Base-by-base conservation (phyloP, 1,140 invertebrate genomes). In the Dryas iulia region DNA sequence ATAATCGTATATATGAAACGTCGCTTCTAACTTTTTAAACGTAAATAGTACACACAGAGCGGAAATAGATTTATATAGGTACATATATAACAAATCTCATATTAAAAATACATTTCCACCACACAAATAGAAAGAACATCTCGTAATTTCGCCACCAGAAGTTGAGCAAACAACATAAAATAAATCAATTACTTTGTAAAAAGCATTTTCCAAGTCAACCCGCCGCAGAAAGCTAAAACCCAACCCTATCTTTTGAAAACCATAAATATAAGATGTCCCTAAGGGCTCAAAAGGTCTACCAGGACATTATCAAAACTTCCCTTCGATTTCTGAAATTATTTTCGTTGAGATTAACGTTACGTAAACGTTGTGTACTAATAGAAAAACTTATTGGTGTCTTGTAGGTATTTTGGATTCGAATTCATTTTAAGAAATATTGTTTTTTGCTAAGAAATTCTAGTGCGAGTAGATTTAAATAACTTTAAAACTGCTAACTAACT, bases 221-320 rank as follows among this genome's bases (percentile, higher is more conserved):
- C 67, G 18, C 39, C 24, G 58, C 58, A 69, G 26, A 52, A 59
- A 54, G 33, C 47, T 47, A 56, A 53, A 59, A 62, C 53, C 60
- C 67, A 64, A 64, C 60, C 60, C 67, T 69, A 64, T 69, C 60
- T 69, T 60, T 63, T 53, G 60, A 33, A 26, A 63, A 57, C 67
- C 67, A 69, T 59, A 69, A 59, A 69, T 59, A 57, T 26, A 35
- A 56, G 54, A 47, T 53, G 59, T 54, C 61, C 52, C 56, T 30
- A 28, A 54, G 14, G 66, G 39, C 35, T 14, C 28, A 23, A 58
- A 59, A 30, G 68, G 61, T 63, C 52, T 60, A 33, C 53, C 31
- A 54, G 58, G 68, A 62, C 47, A 69, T 69, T 69, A 61, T 69
- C 59, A 63, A 62, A 63, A 57, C 57, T 59, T 63, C 10, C 60